Conservation (phyloP, 2,888 invertebrate species). For the Entomobrya multifasciata region DNA sequence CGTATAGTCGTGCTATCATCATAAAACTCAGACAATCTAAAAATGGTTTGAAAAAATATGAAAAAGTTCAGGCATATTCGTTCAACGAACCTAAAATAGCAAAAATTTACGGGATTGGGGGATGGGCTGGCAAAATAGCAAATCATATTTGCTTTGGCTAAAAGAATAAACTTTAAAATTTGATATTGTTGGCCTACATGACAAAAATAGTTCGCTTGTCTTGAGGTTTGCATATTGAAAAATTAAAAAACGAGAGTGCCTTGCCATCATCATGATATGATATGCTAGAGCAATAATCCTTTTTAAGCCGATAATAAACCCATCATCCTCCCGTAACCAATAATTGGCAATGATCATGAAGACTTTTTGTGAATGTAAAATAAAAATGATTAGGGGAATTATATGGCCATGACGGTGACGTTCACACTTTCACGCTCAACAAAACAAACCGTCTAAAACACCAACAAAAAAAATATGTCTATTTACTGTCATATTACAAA, state of each 20-base stretch:
- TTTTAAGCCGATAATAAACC: conserved; percentile 26
- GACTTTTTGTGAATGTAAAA: background rate
- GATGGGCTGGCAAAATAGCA: background rate
- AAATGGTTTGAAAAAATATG: background rate
- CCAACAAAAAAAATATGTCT: background rate
- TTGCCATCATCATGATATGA: no score
- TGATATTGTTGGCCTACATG: background rate
- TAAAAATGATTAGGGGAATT: conserved; percentile 1
- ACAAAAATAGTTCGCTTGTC: background rate
- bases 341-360: conserved; percentile 20
- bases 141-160: background rate
- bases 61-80: conserved; percentile 14
- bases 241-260: no score
- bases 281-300: no score
- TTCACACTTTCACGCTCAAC: conserved; percentile 42
- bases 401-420: conserved; percentile 44
- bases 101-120: background rate
- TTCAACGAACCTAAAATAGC: conserved; percentile 27
- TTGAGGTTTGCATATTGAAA: no score
- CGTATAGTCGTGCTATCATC: background rate
- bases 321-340: background rate
- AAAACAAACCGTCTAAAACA: background rate
- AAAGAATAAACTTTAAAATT: background rate
- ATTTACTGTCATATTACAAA: no score
- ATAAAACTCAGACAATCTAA: background rate